Evolutionary conservation across 1,140 invertebrate species (phyloP).

Genomic region (Bursaphelenchus mucronatus): DNA sequence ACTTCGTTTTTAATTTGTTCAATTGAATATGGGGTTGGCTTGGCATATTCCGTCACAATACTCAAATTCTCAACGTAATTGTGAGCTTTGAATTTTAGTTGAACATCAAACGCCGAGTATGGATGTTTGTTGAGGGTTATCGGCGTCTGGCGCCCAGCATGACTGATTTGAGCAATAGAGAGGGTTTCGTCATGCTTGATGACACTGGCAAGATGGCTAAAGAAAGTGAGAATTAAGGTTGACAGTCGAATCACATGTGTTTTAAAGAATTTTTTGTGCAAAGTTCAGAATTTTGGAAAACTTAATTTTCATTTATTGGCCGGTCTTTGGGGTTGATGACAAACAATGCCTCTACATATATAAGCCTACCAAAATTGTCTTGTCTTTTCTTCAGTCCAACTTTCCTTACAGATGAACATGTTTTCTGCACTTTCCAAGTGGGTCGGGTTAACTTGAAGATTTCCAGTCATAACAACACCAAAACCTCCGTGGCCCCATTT

Average conservation of each 20-base stretch:
- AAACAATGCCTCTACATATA: too few species aligned
- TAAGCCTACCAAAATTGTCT: slow-evolving; percentile 2
- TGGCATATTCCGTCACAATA: slow-evolving; percentile 22
- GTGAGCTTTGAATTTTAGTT: slow-evolving; percentile 2
- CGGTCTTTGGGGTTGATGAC: too few species aligned
- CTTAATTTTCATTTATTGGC: too few species aligned
- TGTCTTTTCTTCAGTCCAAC: slow-evolving; percentile 20
- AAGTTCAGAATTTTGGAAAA: too few species aligned
- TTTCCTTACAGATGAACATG: slow-evolving; percentile 9
- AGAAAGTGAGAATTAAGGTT: too few species aligned
- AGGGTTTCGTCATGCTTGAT: slow-evolving; percentile 29
- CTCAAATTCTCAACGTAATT: neutral
- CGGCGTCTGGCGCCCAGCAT: slow-evolving; percentile 39
- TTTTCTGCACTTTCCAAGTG: slow-evolving; percentile 30
- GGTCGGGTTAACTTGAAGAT: slow-evolving; percentile 34
- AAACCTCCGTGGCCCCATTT: slow-evolving; percentile 43
- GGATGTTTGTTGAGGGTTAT: slow-evolving; percentile 33
- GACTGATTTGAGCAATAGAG: slow-evolving; percentile 33
- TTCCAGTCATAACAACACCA: slow-evolving; percentile 42
- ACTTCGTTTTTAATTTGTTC: slow-evolving; percentile 47
- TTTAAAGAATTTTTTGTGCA: too few species aligned
- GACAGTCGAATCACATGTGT: too few species aligned
- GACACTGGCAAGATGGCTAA: slow-evolving; percentile 6
- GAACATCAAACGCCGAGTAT: slow-evolving; percentile 39
- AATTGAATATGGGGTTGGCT: slow-evolving; percentile 38